Evolutionary conservation across 2,888 invertebrate species (phyloP).

Genomic region (Bedellia somnulentella): DNA sequence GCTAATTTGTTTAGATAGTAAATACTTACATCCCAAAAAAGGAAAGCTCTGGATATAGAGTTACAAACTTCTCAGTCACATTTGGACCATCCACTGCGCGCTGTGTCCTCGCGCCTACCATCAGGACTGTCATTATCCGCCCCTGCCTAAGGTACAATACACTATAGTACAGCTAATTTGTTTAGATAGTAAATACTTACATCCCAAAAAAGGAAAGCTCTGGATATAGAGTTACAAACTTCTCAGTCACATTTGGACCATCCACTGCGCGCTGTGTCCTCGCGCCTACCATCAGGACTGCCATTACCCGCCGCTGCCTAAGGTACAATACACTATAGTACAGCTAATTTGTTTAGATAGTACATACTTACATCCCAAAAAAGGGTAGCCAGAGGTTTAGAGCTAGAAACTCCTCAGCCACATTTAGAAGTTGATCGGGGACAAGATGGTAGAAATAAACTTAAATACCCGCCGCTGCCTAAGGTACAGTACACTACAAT

Average conservation of each 20-base stretch:
- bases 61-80: no score
- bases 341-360: no score
- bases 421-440: conserved; percentile 88
- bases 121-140: conserved; percentile 90
- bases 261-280: conserved; percentile 88
- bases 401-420: no score
- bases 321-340: conserved; percentile 27
- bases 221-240: no score
- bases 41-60: not conserved
- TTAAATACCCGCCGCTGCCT: conserved; percentile 83
- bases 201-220: no score
- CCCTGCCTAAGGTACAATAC: conserved; percentile 64
- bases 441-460: conserved; percentile 90
- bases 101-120: conserved; percentile 91
- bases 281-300: conserved; percentile 93
- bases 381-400: no score
- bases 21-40: no score
- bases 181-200: no score
- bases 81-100: conserved; percentile 85
- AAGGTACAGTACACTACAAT: conserved; percentile 40
- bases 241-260: no score
- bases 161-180: no score
- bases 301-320: conserved; percentile 82
- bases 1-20: no score
- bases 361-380: no score